Evolutionary conservation across 2,797 vertebrate genomes (phyloP).

Genomic region (Esox masquinongy): DNA sequence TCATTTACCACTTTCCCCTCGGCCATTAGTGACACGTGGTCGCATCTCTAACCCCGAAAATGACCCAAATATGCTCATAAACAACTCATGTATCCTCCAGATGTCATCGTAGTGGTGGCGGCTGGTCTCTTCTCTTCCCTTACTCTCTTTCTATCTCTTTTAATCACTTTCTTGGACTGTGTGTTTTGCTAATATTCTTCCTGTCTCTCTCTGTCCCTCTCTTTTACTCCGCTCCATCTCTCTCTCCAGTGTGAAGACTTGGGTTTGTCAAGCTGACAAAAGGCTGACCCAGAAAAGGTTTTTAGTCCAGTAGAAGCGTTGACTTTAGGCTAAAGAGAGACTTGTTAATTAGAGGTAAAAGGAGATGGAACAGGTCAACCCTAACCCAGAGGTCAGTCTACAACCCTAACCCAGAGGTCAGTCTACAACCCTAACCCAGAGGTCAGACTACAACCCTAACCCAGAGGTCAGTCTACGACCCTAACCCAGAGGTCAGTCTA

Average conservation of each 20-base stretch:
- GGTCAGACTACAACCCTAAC: too few species aligned
- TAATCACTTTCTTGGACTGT: constrained; percentile 15
- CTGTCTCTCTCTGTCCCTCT: constrained; percentile 29
- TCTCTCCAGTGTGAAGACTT: neutral
- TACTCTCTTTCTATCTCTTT: constrained; percentile 18
- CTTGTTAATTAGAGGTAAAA: neutral
- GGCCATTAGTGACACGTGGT: constrained; percentile 75
- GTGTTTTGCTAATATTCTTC: constrained; percentile 45
- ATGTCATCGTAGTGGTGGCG: constrained; percentile 63
- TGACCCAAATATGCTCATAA: constrained; percentile 70
- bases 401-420: neutral
- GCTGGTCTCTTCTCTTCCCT: neutral
- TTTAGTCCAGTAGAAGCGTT: constrained; percentile 26
- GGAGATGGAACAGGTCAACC: neutral
- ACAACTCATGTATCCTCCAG: constrained; percentile 75
- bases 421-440: neutral
- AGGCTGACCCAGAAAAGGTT: constrained; percentile 46
- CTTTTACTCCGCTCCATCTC: neutral
- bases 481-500: too few species aligned
- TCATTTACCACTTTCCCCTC: constrained; percentile 74
- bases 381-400: too few species aligned
- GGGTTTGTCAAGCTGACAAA: constrained; percentile 14
- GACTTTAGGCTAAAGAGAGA: neutral
- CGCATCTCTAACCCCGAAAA: constrained; percentile 53
- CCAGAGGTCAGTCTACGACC: too few species aligned